Evolutionary conservation across 1,140 invertebrate genomes (phyloP), one percentile per base, ranked within the genome.

Genomic region (Zaprionus ornatus): DNA sequence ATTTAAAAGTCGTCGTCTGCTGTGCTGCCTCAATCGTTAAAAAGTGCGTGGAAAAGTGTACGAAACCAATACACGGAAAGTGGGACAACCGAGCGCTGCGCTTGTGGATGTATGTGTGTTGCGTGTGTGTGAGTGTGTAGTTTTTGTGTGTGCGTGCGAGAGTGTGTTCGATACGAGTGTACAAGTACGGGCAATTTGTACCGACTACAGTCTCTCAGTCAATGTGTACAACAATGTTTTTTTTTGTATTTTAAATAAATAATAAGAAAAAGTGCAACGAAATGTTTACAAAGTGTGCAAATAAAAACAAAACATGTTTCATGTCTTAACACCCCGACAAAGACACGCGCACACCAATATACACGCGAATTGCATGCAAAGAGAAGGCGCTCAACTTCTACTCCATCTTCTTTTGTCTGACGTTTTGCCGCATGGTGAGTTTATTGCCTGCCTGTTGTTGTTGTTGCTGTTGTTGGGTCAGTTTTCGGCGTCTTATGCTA

Each of bases 351-450:
- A 74, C 73, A 77, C 67, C 65, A 60, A 52, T 71, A 72, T 55
- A 83, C 74, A 80, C 77, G 80, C 81, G 81, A 83, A 84, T 83
- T 88, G 85, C 77, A 72, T 73, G 79, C 68, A 79, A 86, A 88
- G 75, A 79, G 61, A 80, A 84, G 74, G 75, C 80, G 79, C 79
- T 83, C 77, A 82, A 87, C 68, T 82, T 84, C 80, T 81, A 88
- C 84, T 88, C 84, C 84, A 88, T 88, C 84, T 88, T 88, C 85
- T 90, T 88, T 90, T 88, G 85, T 88, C 84, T 88, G 84, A 88
- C 84, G 87, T 76, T 90, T 88, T 88, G 84, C 85, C 84, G 84
- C 85, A 88, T 88, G 84, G 84, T 88, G 84, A 88, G 84, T 88
- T 88, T 88, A 68, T 57, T 77, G 71, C 68, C 56, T 67, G 71